These are phyloP conservation scores for Clistopyga incitator DNA, from an alignment of 2,888 invertebrate species.

Conservation along the genomic window DNA sequence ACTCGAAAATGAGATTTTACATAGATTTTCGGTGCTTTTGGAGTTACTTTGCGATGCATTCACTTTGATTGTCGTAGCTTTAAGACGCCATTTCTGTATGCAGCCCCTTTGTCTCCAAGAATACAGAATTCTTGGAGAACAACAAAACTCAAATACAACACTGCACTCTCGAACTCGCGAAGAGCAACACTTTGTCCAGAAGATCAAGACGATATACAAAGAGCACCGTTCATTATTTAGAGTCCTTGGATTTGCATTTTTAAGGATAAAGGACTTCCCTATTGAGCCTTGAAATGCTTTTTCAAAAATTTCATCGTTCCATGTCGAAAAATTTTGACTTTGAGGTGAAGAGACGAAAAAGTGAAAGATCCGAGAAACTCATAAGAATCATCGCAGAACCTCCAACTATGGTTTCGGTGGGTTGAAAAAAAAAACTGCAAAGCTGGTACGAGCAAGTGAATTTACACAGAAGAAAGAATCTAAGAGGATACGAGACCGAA, in stretches of 20 bases:
- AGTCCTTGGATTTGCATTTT: not conserved
- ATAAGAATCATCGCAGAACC: not conserved
- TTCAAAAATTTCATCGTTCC: too few relatives aligned
- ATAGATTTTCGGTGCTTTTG: not conserved
- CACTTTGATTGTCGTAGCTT: not conserved
- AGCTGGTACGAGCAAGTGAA: not conserved
- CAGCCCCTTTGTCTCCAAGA: too few relatives aligned
- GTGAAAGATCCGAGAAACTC: not conserved
- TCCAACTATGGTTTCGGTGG: not conserved
- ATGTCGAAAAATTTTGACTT: not conserved
- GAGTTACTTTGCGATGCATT: too few relatives aligned
- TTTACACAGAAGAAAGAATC: not conserved
- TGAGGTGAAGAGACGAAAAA: not conserved
- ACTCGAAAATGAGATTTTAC: too few relatives aligned
- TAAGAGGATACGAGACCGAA: not conserved
- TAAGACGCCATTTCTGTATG: not conserved
- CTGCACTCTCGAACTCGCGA: not conserved
- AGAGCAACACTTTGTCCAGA: not conserved
- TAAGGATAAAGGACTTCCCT: too few relatives aligned
- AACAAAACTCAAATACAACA: constrained; percentile 2
- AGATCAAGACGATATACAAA: not conserved
- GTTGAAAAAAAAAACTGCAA: not conserved
- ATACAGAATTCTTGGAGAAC: not conserved
- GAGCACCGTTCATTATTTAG: not conserved
- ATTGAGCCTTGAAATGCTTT: too few relatives aligned